Evolutionary conservation across 2,113 vertebrate genomes (phyloP).

Genomic region (Alethe diademata): DNA sequence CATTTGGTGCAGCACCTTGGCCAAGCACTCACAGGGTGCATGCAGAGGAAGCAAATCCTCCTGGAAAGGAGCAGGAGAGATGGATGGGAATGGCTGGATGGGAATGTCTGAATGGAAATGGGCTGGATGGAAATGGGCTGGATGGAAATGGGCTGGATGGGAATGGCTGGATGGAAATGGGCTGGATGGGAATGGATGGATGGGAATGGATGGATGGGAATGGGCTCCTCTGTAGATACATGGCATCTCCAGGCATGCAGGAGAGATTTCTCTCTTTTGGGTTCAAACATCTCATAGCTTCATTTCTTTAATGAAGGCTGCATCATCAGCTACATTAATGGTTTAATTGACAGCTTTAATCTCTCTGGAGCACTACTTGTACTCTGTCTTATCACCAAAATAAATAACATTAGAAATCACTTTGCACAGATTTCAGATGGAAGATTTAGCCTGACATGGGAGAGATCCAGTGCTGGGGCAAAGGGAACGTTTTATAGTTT

Average conservation of each 20-base stretch:
- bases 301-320: not conserved
- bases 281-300: not conserved
- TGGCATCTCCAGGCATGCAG: accelerated
- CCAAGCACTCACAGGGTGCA: not conserved
- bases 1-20: not conserved
- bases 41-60: not conserved
- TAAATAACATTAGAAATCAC: not conserved
- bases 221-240: not conserved
- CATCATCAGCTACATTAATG: not conserved
- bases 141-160: not conserved
- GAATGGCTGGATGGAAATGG: accelerated
- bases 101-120: no score
- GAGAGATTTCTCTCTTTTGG: not conserved
- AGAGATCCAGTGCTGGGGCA: not conserved
- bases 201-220: not conserved
- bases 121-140: not conserved
- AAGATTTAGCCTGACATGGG: not conserved
- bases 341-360: not conserved
- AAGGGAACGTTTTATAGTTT: not conserved
- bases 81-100: not conserved
- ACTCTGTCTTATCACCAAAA: not conserved
- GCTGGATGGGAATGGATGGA: not conserved
- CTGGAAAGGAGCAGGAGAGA: not conserved
- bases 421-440: not conserved
- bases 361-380: not conserved